These are phyloP conservation scores for Sapajus apella DNA, from an alignment of 2,113 vertebrate genomes.

Conservation along the genomic window DNA sequence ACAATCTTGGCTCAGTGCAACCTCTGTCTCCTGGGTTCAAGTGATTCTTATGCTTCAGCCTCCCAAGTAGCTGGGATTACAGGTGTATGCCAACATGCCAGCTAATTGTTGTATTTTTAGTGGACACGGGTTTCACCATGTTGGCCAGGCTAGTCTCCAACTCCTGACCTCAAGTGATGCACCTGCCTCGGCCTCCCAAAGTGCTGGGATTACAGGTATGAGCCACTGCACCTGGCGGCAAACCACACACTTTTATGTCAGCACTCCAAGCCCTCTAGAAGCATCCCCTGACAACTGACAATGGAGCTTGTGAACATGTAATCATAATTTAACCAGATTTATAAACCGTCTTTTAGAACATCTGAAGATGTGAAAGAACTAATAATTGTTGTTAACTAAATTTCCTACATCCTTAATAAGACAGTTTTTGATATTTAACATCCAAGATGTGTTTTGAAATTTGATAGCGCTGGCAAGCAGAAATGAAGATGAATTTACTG, in stretches of 20 bases:
- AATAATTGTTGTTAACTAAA: conserved; percentile 21
- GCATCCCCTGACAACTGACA: not conserved
- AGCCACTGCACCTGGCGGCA: too few relatives aligned
- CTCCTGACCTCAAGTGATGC: too few relatives aligned
- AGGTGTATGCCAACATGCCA: too few relatives aligned
- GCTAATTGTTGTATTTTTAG: too few relatives aligned
- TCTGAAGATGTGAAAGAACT: not conserved
- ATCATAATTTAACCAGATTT: not conserved
- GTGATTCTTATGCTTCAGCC: too few relatives aligned
- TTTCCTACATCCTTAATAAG: not conserved
- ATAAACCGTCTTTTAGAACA: not conserved
- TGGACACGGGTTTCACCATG: too few relatives aligned
- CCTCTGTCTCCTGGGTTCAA: too few relatives aligned
- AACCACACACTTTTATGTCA: not conserved
- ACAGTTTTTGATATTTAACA: not conserved
- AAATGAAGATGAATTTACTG: not conserved
- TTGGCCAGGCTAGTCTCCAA: too few relatives aligned
- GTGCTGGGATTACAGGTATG: too few relatives aligned
- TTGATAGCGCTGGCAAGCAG: conserved; percentile 30
- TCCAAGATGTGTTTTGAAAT: conserved; percentile 12
- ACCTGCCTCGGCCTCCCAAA: too few relatives aligned
- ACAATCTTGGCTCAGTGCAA: too few relatives aligned
- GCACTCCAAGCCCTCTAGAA: not conserved
- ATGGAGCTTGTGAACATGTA: not conserved
- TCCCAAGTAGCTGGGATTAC: too few relatives aligned